A percentile compares a stretch with the other conserved stretches of the same genome.
Evolutionary conservation across 2,113 vertebrate genomes (phyloP).

Genomic region (Sebastes schlegelii): DNA sequence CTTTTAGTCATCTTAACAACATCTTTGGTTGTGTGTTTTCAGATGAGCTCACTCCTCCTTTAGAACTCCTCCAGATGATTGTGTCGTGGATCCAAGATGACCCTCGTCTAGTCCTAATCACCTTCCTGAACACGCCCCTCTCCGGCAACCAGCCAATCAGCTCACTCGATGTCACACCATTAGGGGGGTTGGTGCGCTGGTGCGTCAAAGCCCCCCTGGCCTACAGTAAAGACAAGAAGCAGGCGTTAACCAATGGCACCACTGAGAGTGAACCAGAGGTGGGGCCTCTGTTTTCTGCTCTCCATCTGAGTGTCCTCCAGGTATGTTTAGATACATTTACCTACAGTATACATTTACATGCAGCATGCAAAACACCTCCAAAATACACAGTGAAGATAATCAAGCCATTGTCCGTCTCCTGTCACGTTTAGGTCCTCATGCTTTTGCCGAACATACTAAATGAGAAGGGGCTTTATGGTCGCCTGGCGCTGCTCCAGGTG

Average conservation of each 20-base stretch:
- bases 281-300: conserved; percentile 90
- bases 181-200: conserved; percentile 93
- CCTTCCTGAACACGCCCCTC: conserved; percentile 94
- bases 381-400: background rate
- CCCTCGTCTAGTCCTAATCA: conserved; percentile 92
- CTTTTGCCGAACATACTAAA: conserved; percentile 91
- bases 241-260: conserved; percentile 75
- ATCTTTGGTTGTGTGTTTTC: conserved; percentile 26
- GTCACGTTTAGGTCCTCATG: conserved; percentile 88
- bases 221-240: conserved; percentile 87
- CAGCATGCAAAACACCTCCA: background rate
- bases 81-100: conserved; percentile 96
- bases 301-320: conserved; percentile 96
- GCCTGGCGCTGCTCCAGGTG: conserved; percentile 91
- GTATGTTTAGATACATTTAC: conserved; percentile 74
- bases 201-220: conserved; percentile 94
- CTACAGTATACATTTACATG: background rate
- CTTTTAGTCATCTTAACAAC: too few species aligned
- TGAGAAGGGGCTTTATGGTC: conserved; percentile 94
- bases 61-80: conserved; percentile 93
- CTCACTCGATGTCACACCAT: conserved; percentile 92
- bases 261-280: conserved; percentile 70
- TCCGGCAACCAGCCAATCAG: conserved; percentile 90
- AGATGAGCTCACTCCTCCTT: conserved; percentile 95
- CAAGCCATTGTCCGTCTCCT: background rate